Percentiles rank a stretch among this genome's conserved stretches.
Conservation (phyloP, 2,888 invertebrate species). For the Melipona bicolor region DNA sequence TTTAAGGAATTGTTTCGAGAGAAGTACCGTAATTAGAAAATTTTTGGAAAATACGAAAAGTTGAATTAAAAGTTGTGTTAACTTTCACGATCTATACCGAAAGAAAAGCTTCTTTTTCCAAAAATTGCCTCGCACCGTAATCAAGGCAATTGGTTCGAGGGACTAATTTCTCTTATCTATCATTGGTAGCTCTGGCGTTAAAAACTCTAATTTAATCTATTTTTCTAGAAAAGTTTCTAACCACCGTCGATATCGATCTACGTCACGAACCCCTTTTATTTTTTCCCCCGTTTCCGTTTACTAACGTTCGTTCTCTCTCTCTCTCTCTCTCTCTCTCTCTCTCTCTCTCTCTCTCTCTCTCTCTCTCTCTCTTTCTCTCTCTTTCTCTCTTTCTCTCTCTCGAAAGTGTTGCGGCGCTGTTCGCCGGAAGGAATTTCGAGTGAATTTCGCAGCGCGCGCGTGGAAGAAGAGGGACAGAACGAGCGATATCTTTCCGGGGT, state of each 20-base stretch:
- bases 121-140: no score
- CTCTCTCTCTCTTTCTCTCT: not conserved
- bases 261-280: conserved; percentile 36
- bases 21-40: no score
- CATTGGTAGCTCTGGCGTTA: no score
- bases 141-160: no score
- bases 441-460: not conserved
- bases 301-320: not conserved
- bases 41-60: no score
- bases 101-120: no score
- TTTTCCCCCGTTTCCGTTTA: conserved; percentile 28
- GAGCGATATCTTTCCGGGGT: conserved; percentile 58
- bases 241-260: conserved; percentile 40
- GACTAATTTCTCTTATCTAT: no score
- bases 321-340: not conserved
- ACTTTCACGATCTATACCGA: no score
- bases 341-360: not conserved
- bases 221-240: not conserved
- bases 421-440: conserved; percentile 31
- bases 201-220: no score
- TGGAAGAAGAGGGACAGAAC: not conserved
- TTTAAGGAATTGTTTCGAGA: no score
- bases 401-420: conserved; percentile 24
- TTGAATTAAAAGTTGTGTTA: no score
- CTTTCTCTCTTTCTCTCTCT: not conserved